phyloP scores from a whole-genome alignment of 2,888 invertebrate genomes.

The Schizaphis graminum region DNA sequence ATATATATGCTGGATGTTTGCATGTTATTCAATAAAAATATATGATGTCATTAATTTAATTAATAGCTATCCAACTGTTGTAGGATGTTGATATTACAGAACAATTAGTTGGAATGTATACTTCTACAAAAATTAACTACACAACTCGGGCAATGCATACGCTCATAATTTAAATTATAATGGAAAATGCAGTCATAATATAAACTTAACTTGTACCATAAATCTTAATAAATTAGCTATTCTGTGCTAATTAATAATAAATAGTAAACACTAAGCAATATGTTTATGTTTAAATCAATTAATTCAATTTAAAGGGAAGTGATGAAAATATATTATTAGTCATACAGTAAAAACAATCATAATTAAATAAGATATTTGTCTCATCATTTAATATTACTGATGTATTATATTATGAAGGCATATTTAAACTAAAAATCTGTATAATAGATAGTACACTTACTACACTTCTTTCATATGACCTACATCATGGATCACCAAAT shows the following conservation, averaged over 20 bases:
- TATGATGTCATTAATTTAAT: constrained; percentile 26
- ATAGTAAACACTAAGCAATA: neutral
- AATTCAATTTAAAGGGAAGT: neutral
- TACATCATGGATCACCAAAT: neutral
- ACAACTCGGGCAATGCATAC: neutral
- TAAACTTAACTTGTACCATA: neutral
- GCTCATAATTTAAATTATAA: neutral
- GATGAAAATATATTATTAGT: neutral
- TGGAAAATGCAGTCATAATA: constrained; percentile 18
- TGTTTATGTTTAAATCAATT: constrained; percentile 12
- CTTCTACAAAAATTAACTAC: neutral
- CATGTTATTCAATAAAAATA: neutral
- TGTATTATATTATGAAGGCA: neutral
- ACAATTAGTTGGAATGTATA: constrained; percentile 13
- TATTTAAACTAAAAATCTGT: neutral
- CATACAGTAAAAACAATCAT: neutral
- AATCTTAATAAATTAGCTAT: neutral
- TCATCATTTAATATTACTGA: neutral
- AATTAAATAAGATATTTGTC: neutral
- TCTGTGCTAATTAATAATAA: neutral
- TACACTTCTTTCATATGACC: neutral
- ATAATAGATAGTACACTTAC: neutral
- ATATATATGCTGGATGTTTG: neutral
- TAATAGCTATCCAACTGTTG: constrained; percentile 9
- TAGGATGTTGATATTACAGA: neutral